A percentile compares a stretch with the other conserved stretches of the same genome.
Conservation (phyloP, 2,888 invertebrate genomes). For the Pardosa pseudoannulata region DNA sequence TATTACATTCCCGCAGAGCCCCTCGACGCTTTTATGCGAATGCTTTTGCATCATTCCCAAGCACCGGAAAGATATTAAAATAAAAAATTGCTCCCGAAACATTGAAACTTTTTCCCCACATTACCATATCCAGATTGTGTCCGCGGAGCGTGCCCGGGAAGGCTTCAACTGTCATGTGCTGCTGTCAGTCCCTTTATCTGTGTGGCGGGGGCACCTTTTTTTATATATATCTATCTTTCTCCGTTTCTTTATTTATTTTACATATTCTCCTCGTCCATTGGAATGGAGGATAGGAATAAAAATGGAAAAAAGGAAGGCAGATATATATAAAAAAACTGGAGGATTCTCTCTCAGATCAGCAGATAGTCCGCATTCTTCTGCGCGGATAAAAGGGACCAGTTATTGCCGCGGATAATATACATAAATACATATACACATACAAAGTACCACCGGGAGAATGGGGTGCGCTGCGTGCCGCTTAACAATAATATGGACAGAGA, state of each 20-base stretch:
- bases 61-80: conserved; percentile 43
- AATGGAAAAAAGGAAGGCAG: no score
- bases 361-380: conserved; percentile 54
- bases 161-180: conserved; percentile 49
- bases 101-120: conserved; percentile 50
- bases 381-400: conserved; percentile 43
- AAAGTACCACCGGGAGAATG: conserved; percentile 62
- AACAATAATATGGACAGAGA: conserved; percentile 62
- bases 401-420: conserved; percentile 71
- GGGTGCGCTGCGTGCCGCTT: conserved; percentile 51
- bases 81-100: conserved; percentile 46
- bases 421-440: conserved; percentile 71
- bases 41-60: conserved; percentile 10
- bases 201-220: conserved; percentile 34
- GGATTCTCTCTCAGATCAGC: conserved; percentile 38
- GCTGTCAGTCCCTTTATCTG: conserved; percentile 56
- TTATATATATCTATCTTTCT: conserved; percentile 21
- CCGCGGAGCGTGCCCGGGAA: conserved; percentile 34
- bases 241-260: conserved; percentile 63
- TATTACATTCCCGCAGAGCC: not conserved
- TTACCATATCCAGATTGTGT: conserved; percentile 60
- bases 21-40: conserved; percentile 13
- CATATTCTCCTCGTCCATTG: conserved; percentile 56
- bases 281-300: conserved; percentile 27
- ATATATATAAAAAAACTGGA: conserved; percentile 36